phyloP scores from a whole-genome alignment of 2,797 vertebrate species.

The Novumbra hubbsi region DNA sequence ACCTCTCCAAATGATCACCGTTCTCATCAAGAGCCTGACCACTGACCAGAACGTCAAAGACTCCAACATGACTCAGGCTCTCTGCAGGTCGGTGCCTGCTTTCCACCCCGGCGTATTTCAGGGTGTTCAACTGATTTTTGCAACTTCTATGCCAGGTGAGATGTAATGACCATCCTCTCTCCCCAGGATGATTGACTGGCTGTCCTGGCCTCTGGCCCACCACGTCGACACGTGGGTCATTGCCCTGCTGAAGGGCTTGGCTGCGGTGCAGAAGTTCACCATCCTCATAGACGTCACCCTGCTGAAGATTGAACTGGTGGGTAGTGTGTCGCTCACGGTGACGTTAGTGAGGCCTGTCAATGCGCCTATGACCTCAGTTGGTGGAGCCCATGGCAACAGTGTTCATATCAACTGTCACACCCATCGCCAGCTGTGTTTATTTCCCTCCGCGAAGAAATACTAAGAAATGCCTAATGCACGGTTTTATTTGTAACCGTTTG shows the following conservation, averaged over 20 bases:
- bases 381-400: not conserved
- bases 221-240: conserved; percentile 98
- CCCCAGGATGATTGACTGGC: conserved; percentile 96
- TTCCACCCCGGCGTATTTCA: too few species aligned
- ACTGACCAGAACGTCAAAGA: conserved; percentile 97
- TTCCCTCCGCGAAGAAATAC: not conserved
- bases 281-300: conserved; percentile 98
- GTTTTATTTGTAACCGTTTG: not conserved
- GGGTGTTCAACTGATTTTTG: not conserved
- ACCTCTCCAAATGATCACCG: conserved; percentile 96
- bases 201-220: conserved; percentile 96
- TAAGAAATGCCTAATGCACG: too few species aligned
- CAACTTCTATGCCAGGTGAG: not conserved
- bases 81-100: conserved; percentile 85
- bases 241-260: conserved; percentile 92
- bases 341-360: not conserved
- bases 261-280: conserved; percentile 97
- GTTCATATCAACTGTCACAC: too few species aligned
- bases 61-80: conserved; percentile 94
- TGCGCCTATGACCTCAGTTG: not conserved
- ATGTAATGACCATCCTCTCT: not conserved
- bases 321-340: conserved; percentile 44
- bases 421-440: too few species aligned
- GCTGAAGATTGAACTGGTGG: conserved; percentile 95
- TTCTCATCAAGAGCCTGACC: conserved; percentile 97